Evolutionary conservation across 1,140 invertebrate genomes (phyloP).

Genomic region (Hyles euphorbiae): DNA sequence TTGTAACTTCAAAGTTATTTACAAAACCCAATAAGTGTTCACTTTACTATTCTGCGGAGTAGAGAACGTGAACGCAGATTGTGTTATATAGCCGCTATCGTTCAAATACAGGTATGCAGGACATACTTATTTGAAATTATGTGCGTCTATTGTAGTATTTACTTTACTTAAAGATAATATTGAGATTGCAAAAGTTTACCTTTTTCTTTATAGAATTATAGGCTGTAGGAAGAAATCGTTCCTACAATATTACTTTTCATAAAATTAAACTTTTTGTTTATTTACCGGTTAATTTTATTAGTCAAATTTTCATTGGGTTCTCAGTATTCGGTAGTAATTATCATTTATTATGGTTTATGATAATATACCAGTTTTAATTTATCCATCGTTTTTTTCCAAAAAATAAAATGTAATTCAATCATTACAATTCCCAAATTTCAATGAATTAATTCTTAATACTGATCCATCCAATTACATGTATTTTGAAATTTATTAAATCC

Average conservation of each 20-base stretch:
- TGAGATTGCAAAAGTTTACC: background rate
- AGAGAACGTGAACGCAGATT: slow-evolving; percentile 2
- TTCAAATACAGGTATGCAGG: slow-evolving; percentile 14
- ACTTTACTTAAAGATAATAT: background rate
- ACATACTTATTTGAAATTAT: slow-evolving; percentile 9
- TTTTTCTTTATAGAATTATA: too few species aligned
- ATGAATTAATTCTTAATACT: slow-evolving; percentile 53
- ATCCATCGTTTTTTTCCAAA: slow-evolving; percentile 11
- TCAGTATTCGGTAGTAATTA: slow-evolving; percentile 9
- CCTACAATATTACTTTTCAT: too few species aligned
- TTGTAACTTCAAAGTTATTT: background rate
- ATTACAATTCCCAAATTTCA: slow-evolving; percentile 35
- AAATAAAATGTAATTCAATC: slow-evolving; percentile 23
- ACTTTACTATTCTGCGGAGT: slow-evolving; percentile 32
- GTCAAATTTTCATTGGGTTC: slow-evolving; percentile 59
- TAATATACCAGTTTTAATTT: slow-evolving; percentile 13
- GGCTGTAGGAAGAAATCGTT: too few species aligned
- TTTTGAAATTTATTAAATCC: background rate
- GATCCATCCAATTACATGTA: slow-evolving; percentile 6
- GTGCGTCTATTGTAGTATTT: background rate
- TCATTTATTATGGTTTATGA: background rate
- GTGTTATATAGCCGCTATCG: background rate
- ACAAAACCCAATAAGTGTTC: slow-evolving; percentile 22
- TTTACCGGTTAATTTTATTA: slow-evolving; percentile 16
- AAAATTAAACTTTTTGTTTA: background rate